Percentiles rank a stretch among this genome's conserved stretches.
These are phyloP conservation scores for Brachionus rotundiformis DNA, from an alignment of 1,140 invertebrate species.

Conservation along the genomic window DNA sequence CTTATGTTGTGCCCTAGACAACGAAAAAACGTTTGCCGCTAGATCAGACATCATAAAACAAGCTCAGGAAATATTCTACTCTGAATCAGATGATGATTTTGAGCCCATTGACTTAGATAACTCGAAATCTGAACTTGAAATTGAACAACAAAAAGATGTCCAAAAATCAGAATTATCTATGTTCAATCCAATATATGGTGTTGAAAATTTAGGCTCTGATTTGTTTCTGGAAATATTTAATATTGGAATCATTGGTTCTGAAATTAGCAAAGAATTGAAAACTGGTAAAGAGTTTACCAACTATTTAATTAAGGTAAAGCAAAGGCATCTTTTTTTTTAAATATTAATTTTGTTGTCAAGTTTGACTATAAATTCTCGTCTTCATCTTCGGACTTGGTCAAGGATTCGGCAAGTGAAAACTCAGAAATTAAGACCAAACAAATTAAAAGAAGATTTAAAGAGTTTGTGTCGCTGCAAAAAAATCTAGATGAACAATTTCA, in stretches of 20 bases:
- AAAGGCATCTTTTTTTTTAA: neutral
- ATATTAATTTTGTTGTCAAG: neutral
- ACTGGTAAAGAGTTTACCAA: conserved; percentile 40
- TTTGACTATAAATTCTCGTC: conserved; percentile 24
- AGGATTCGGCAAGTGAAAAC: neutral
- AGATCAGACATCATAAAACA: neutral
- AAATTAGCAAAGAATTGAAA: conserved; percentile 6
- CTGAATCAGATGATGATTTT: neutral
- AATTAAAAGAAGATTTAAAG: conserved; percentile 36
- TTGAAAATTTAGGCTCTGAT: neutral
- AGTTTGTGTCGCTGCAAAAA: conserved; percentile 39
- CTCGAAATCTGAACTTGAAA: neutral
- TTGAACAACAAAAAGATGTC: neutral
- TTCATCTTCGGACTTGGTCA: neutral
- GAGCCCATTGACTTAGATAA: neutral
- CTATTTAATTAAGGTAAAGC: conserved; percentile 23
- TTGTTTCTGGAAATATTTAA: neutral
- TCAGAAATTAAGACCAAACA: conserved; percentile 4
- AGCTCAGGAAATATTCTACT: neutral
- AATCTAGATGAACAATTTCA: conserved; percentile 16
- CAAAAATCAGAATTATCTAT: neutral
- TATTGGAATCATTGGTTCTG: neutral
- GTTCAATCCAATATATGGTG: neutral
- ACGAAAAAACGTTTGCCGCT: neutral
- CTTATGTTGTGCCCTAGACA: neutral